Evolutionary conservation across 2,113 vertebrate species (phyloP).

Genomic region (Serinus canaria): DNA sequence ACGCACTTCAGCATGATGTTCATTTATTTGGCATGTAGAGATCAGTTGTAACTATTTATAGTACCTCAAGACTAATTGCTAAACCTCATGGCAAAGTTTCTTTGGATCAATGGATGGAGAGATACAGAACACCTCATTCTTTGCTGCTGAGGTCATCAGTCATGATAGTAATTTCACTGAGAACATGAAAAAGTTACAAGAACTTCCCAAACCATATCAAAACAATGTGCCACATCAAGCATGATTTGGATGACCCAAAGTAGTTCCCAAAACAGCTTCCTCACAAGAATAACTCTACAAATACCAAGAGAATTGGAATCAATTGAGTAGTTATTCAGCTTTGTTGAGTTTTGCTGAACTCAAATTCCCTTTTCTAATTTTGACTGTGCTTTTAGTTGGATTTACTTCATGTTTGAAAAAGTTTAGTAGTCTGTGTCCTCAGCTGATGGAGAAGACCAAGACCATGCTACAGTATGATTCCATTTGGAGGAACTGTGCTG

Average conservation of each 20-base stretch:
- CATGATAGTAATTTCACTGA: not conserved
- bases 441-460: not conserved
- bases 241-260: not conserved
- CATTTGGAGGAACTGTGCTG: not conserved
- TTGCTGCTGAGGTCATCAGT: not conserved
- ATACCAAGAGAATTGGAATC: not conserved
- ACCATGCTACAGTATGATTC: not conserved
- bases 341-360: not conserved
- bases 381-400: not conserved
- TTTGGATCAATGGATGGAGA: not conserved
- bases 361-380: not conserved
- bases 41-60: not conserved
- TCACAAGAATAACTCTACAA: not conserved
- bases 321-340: not conserved
- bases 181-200: not conserved
- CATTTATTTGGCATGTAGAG: not conserved
- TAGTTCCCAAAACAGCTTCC: not conserved
- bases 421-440: not conserved
- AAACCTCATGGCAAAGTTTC: not conserved
- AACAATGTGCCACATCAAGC: not conserved
- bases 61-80: not conserved
- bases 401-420: not conserved
- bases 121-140: not conserved
- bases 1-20: not conserved
- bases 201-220: not conserved